Evolutionary conservation across 2,888 invertebrate species (phyloP).

Genomic region (Neoitamus cyanurus): DNA sequence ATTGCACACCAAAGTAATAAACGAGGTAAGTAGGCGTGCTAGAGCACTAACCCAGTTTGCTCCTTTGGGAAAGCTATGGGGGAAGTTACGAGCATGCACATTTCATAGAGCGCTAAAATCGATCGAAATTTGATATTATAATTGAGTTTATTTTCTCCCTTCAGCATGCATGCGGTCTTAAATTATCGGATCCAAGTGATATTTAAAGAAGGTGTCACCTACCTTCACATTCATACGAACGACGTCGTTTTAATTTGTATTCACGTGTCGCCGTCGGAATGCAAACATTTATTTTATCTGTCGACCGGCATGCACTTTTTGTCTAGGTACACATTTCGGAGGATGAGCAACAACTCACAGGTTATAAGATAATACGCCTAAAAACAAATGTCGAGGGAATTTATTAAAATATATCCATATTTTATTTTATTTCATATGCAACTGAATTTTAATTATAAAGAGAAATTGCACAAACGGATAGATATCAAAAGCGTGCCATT

Average conservation of each 20-base stretch:
- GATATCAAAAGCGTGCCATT: no score
- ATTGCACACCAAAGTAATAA: constrained; percentile 20
- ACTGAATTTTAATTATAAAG: no score
- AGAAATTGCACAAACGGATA: no score
- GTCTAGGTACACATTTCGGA: background rate
- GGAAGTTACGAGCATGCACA: constrained; percentile 2
- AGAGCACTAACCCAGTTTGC: constrained; percentile 11
- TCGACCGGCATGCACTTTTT: background rate
- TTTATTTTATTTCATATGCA: no score
- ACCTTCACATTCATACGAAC: background rate
- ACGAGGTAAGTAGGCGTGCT: constrained; percentile 8
- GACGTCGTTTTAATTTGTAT: background rate
- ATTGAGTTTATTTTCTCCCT: background rate
- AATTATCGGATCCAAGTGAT: background rate
- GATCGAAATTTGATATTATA: constrained; percentile 30
- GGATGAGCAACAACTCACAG: background rate
- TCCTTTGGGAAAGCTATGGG: background rate
- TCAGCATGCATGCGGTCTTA: background rate
- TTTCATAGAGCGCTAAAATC: background rate
- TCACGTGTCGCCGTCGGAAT: background rate
- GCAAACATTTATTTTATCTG: background rate
- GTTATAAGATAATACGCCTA: background rate
- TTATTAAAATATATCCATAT: no score
- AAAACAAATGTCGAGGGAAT: background rate
- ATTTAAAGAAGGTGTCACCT: background rate